A percentile compares a stretch with the other conserved stretches of the same genome.
phyloP scores from a whole-genome alignment of 2,888 invertebrate species.

The Andrena haemorrhoa region DNA sequence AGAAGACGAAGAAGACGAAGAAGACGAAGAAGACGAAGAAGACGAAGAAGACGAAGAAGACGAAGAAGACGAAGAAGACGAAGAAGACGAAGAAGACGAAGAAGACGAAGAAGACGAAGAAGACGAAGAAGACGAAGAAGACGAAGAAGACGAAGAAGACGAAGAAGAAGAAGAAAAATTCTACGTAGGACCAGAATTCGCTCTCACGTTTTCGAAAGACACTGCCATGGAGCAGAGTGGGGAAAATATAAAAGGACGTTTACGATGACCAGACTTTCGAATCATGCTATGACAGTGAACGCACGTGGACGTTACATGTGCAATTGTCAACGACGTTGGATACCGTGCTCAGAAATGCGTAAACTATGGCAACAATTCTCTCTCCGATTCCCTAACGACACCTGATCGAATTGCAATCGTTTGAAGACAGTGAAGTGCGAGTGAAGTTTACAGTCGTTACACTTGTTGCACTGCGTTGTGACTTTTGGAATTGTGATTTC shows the following conservation, averaged over 20 bases:
- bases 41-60: not conserved
- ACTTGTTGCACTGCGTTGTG: not conserved
- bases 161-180: not conserved
- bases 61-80: not conserved
- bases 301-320: constrained; percentile 1
- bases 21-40: not conserved
- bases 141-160: not conserved
- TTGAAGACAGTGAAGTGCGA: not conserved
- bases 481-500: not conserved
- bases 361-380: not conserved
- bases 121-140: not conserved
- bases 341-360: not conserved
- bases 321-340: not conserved
- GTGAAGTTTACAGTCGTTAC: not conserved
- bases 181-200: constrained; percentile 28
- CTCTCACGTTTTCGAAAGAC: constrained; percentile 25
- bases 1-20: not conserved
- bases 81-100: not conserved
- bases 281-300: constrained; percentile 24
- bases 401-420: not conserved
- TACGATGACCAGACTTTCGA: constrained; percentile 53
- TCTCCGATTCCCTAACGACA: not conserved
- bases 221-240: constrained; percentile 49
- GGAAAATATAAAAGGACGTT: constrained; percentile 75
- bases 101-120: not conserved